Conservation (phyloP, 2,113 vertebrate genomes). For the Chlorocebus sabaeus region DNA sequence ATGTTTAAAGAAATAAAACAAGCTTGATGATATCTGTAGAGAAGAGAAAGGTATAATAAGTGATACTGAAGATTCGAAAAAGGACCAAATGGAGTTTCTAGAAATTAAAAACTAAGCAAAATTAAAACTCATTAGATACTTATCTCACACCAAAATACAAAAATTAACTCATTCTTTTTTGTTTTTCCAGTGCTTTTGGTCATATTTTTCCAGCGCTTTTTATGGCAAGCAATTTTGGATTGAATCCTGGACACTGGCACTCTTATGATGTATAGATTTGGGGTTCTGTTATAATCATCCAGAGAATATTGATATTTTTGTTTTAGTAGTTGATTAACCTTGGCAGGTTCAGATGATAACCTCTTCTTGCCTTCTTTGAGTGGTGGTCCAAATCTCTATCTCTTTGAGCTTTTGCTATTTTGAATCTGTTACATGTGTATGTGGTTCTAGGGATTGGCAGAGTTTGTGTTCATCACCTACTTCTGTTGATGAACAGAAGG, state of each 20-base stretch:
- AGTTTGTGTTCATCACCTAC: not conserved
- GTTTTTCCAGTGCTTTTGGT: not conserved
- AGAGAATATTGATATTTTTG: not conserved
- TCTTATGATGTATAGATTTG: not conserved
- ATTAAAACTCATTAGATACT: not conserved
- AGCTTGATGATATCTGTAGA: not conserved
- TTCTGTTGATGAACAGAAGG: too few relatives aligned
- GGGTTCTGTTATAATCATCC: not conserved
- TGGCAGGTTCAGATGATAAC: not conserved
- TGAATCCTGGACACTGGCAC: not conserved
- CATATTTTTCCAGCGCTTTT: not conserved
- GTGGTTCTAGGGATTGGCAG: not conserved
- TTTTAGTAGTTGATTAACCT: not conserved
- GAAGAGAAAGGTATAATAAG: not conserved
- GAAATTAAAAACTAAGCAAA: slow-evolving; percentile 27
- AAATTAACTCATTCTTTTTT: not conserved
- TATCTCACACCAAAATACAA: not conserved
- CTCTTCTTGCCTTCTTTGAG: not conserved
- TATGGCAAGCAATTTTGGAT: not conserved
- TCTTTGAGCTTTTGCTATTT: not conserved
- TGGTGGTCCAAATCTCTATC: not conserved
- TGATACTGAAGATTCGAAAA: not conserved
- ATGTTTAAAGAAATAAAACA: not conserved
- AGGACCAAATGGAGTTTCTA: not conserved
- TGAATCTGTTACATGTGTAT: not conserved